Evolutionary conservation across 2,113 vertebrate species (phyloP).

Genomic region (Cochlearius cochlearius): DNA sequence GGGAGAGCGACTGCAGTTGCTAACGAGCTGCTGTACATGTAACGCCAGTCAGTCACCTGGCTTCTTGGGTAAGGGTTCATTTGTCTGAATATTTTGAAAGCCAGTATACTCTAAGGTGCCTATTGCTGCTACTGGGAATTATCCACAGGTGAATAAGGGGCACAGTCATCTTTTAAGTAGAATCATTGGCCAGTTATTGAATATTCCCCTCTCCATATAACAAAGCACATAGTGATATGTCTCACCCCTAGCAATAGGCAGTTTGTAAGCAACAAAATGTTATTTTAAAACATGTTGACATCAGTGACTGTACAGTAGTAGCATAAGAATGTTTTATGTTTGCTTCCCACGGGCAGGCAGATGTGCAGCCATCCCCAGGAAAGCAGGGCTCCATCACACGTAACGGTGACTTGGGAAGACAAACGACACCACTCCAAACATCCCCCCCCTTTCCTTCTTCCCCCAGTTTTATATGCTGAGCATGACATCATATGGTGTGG

Average conservation of each 20-base stretch:
- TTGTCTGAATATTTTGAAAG: not conserved
- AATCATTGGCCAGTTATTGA: not conserved
- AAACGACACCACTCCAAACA: no score
- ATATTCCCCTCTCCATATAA: not conserved
- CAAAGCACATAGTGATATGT: not conserved
- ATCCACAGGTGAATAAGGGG: not conserved
- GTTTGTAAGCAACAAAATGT: not conserved
- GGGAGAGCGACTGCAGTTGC: not conserved
- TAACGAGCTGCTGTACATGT: not conserved
- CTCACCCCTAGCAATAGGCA: not conserved
- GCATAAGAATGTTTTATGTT: not conserved
- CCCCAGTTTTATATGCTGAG: no score
- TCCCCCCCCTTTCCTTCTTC: no score
- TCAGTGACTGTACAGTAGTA: not conserved
- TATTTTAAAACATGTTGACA: not conserved
- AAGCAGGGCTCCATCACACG: no score
- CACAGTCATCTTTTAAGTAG: not conserved
- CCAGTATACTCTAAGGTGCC: not conserved
- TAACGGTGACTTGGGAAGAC: no score
- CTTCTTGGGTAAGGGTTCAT: not conserved
- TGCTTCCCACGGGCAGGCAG: no score
- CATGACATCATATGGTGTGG: no score
- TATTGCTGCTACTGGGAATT: not conserved
- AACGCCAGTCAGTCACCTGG: not conserved
- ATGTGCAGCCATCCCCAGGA: no score